A percentile compares a stretch with the other conserved stretches of the same genome.
Conservation (phyloP, 2,888 invertebrate genomes). For the Brenthis ino region DNA sequence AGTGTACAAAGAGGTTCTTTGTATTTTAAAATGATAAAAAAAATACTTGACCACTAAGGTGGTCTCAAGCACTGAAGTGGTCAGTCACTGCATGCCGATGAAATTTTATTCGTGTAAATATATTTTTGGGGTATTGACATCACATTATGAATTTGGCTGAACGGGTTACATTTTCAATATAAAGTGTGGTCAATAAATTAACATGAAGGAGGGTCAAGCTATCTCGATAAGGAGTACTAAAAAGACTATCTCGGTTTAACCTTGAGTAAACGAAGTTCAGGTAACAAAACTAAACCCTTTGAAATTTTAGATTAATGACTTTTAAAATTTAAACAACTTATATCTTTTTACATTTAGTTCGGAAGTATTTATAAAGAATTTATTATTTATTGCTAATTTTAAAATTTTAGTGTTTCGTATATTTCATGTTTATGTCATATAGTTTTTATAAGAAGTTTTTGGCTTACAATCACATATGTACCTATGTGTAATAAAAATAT, state of each 20-base stretch:
- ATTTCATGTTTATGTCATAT: too few relatives aligned
- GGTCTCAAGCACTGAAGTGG: too few relatives aligned
- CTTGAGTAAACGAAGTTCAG: constrained; percentile 28
- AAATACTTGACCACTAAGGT: too few relatives aligned
- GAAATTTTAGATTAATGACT: constrained; percentile 17
- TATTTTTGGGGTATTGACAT: constrained; percentile 13
- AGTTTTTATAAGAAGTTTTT: too few relatives aligned
- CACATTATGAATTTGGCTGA: constrained; percentile 15
- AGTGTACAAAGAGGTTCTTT: too few relatives aligned
- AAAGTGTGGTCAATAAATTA: constrained; percentile 34
- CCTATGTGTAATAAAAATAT: background rate
- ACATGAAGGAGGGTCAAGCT: constrained; percentile 33
- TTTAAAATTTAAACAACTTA: background rate
- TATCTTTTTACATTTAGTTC: too few relatives aligned
- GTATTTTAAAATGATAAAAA: too few relatives aligned
- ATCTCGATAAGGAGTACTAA: constrained; percentile 29
- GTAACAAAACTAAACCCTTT: constrained; percentile 21
- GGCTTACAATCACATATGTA: too few relatives aligned
- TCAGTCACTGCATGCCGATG: background rate
- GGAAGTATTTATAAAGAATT: background rate
- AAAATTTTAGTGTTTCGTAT: too few relatives aligned
- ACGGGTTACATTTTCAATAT: constrained; percentile 23
- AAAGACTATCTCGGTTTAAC: constrained; percentile 24
- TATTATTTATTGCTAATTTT: background rate
- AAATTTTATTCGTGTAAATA: constrained; percentile 8